These are phyloP conservation scores for Berghia stephanieae DNA, from an alignment of 1,140 invertebrate species.

Conservation along the genomic window DNA sequence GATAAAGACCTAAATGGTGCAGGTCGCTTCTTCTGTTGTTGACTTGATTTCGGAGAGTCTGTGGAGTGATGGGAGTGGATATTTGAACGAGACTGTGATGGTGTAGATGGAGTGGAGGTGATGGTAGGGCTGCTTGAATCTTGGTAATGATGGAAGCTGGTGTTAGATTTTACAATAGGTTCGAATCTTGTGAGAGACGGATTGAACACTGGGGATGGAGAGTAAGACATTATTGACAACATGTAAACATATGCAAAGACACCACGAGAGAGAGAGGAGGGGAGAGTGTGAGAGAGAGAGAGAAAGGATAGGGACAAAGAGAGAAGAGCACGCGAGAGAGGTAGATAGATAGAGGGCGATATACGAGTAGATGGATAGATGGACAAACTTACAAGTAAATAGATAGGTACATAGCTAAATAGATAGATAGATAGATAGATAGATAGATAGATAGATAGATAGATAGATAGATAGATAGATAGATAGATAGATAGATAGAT, in stretches of 20 bases:
- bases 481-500: conserved; percentile 8
- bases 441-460: neutral
- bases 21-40: too few species aligned
- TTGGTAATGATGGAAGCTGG: neutral
- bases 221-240: neutral
- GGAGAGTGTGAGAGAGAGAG: neutral
- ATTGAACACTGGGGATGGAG: neutral
- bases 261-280: neutral
- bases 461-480: neutral
- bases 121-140: too few species aligned
- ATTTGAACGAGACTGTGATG: too few species aligned
- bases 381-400: too few species aligned
- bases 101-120: too few species aligned
- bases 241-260: neutral
- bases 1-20: too few species aligned
- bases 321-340: neutral
- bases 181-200: neutral
- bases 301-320: neutral
- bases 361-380: too few species aligned
- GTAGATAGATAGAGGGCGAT: neutral
- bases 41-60: too few species aligned
- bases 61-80: too few species aligned
- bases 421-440: neutral
- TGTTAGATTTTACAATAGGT: neutral
- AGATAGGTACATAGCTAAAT: neutral